These are phyloP conservation scores for Hecatera dysodea DNA, from an alignment of 2,888 invertebrate species.

Conservation along the genomic window DNA sequence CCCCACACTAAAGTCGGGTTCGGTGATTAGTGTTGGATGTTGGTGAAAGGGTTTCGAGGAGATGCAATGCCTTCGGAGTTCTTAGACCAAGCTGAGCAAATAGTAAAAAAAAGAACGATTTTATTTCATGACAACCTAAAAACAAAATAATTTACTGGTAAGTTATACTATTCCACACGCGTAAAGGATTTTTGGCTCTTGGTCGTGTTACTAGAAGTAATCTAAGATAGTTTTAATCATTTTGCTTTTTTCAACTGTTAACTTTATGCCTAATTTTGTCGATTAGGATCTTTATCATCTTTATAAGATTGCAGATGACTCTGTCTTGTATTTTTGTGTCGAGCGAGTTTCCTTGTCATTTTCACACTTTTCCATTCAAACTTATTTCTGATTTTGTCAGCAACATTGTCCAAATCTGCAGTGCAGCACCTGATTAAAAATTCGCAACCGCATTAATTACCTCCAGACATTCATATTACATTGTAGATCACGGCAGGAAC, in stretches of 20 bases:
- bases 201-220: no score
- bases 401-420: conserved; percentile 9
- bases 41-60: conserved; percentile 1
- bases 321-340: background rate
- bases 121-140: no score
- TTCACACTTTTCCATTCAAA: background rate
- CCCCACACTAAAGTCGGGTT: conserved; percentile 28
- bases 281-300: background rate
- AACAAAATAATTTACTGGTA: no score
- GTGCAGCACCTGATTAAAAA: conserved; percentile 60
- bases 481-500: conserved; percentile 63
- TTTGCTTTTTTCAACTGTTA: background rate
- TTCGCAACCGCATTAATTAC: conserved; percentile 63
- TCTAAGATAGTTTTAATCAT: background rate
- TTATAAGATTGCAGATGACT: background rate
- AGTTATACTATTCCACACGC: no score
- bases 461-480: conserved; percentile 67
- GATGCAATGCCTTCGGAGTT: background rate
- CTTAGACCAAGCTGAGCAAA: background rate
- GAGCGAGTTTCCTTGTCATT: background rate
- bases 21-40: conserved; percentile 52
- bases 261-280: background rate
- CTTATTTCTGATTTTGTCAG: background rate
- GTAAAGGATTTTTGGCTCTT: no score
- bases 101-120: no score